Evolutionary conservation across 1,140 invertebrate species (phyloP), one percentile per base, ranked within the genome.

Genomic region (Aphelinus atriplicis): DNA sequence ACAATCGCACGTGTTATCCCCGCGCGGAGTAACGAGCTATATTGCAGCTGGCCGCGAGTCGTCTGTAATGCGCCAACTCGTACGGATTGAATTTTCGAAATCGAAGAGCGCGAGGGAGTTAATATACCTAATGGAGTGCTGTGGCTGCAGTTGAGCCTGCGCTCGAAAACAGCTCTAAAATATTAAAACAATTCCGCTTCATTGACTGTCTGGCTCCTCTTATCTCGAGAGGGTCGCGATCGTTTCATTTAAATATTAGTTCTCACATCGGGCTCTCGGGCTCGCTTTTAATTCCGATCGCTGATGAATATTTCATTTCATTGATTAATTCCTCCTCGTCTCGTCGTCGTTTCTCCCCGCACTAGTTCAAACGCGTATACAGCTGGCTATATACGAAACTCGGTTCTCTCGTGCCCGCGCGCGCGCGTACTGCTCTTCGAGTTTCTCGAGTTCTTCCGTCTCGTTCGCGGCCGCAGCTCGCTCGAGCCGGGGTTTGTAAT

Each of bases 241-340:
- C 26, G 48, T 64, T 64, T 10, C 45, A 48, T 71, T 71, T 71
- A 50, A 48, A 71, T 64, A 56, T 71, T 71, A 64, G 53, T 47
- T 71, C 45, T 53, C 46, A 47, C 45, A 56, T 57, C n/a, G 60
- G 1, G 10, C 48, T 51, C 10, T 57, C 53, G 45, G 26, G 7
- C 64, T 55, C 45, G 3, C 45, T 1, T 64, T 64, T 57, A 63
- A 71, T 71, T 64, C 42, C 51, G 56, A 64, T 64, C 51, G 10
- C 45, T 55, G 53, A 64, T 71, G 70, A 71, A 71, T 71, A 71
- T 71, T 63, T 63, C 45, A 71, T 71, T 63, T 63, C 45, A 56
- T 71, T 61, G 61, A 64, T 71, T 71, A 56, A 63, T 68, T 4
- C 50, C 51, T 53, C 62, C 48, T 9, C 48, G 64, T 42, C 6